A percentile compares a stretch with the other conserved stretches of the same genome.
Evolutionary conservation across 2,888 invertebrate species (phyloP).

Genomic region (Lasius fuliginosus): DNA sequence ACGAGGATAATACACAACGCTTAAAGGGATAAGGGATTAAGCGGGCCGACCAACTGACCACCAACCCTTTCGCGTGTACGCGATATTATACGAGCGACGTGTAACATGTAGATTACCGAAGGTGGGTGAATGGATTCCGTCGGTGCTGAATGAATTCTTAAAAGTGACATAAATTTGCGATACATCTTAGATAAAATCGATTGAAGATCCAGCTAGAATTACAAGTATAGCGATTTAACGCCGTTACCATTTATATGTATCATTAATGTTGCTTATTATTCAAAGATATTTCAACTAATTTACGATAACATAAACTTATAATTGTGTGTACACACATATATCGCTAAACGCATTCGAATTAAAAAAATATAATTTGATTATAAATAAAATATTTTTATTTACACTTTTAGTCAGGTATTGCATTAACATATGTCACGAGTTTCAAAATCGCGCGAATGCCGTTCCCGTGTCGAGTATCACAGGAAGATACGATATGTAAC

Average conservation of each 20-base stretch:
- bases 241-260: neutral
- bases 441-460: constrained; percentile 1
- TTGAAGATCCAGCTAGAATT: neutral
- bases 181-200: neutral
- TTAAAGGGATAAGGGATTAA: constrained; percentile 86
- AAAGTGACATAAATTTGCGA: constrained; percentile 19
- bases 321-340: neutral
- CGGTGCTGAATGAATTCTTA: neutral
- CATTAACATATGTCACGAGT: neutral
- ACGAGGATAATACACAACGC: constrained; percentile 86
- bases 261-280: neutral
- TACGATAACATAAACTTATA: neutral
- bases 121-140: neutral
- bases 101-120: constrained; percentile 47
- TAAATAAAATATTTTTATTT: neutral
- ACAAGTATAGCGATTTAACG: neutral
- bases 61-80: constrained; percentile 66
- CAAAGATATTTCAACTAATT: neutral
- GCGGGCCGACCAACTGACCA: constrained; percentile 76
- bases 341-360: neutral
- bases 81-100: constrained; percentile 47
- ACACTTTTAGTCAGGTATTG: neutral
- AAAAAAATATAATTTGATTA: neutral
- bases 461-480: neutral
- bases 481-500: constrained; percentile 34